These are phyloP conservation scores for Nylanderia fulva DNA, from an alignment of 1,140 invertebrate species.

Conservation along the genomic window DNA sequence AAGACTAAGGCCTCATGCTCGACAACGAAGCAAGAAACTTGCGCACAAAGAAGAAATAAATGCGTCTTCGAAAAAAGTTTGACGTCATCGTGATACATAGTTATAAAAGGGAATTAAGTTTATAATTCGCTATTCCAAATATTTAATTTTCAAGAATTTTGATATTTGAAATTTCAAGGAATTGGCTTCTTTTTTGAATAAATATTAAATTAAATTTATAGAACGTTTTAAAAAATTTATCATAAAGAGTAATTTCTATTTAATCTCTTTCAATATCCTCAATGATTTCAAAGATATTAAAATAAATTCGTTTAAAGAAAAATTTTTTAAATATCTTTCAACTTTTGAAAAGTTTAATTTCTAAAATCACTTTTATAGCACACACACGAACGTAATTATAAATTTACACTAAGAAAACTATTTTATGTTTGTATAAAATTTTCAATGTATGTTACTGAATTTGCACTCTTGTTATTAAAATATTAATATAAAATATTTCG, in stretches of 20 bases:
- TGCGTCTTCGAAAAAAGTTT: not conserved
- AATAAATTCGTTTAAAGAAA: not conserved
- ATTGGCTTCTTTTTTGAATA: not conserved
- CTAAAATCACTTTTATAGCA: not conserved
- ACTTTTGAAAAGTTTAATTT: not conserved
- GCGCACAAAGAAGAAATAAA: not conserved
- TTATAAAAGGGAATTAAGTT: not conserved
- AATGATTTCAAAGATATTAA: not conserved
- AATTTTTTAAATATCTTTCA: not conserved
- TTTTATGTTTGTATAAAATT: not conserved
- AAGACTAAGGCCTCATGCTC: constrained; percentile 33
- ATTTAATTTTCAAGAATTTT: not conserved
- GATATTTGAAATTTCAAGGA: too few species aligned
- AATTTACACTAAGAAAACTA: not conserved
- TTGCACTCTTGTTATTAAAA: not conserved
- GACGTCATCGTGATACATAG: constrained; percentile 1
- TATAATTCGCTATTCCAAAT: not conserved
- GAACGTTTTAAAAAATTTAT: too few species aligned
- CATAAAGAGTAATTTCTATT: not conserved
- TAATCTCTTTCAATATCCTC: not conserved
- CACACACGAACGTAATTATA: not conserved
- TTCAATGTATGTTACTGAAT: not conserved
- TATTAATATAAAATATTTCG: not conserved
- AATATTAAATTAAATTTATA: not conserved
- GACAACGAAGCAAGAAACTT: constrained; percentile 4